Base-by-base conservation (phyloP, 2,797 vertebrate genomes). In the Acipenser ruthenus region DNA sequence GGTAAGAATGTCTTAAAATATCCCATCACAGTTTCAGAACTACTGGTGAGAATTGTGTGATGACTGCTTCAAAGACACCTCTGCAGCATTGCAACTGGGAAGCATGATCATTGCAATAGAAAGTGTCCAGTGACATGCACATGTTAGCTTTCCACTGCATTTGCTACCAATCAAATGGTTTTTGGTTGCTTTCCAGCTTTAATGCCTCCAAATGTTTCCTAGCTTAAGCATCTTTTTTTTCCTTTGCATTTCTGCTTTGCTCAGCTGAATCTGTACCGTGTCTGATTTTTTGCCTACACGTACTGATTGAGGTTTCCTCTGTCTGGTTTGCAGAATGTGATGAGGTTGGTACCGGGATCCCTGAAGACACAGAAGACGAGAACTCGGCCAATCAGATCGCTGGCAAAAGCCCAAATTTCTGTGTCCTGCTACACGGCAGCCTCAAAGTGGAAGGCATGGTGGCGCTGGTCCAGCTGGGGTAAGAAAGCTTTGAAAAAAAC, bases 371-470 rank as follows among this genome's bases (percentile, higher is more conserved):
- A 0, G 97, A 99, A 74, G 96, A 99, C 81, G 96, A 99, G 79
- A 91, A 89, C 64, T 96, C 96, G 69, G 90, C 94, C 72, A 98
- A 93, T 88, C 95, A 98, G 68, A 93, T 97, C 80, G 95, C 95
- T 63, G 97, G 97, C 51, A 99, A 99, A 84, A 95, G 91, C 79
- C 97, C 97, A 55, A 98, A 98, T 73, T 99, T 99, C 73, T 99
- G 97, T 80, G 97, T 99, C 10, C 87, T 99, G 11, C 79, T 99
- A 53, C 96, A 99, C 49, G 97, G 97, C 71, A 99, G 97, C 79
- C 84, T 99, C 55, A 99, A 99, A 79, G 96, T 99, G 69, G 97
- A 99, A 81, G 96, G 96, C 73, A 99, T 99, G 97, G 94, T 99
- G 79, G 96, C 96, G 0, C 89, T 99, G 60, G 95, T 98, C 68